Evolutionary conservation across 2,797 vertebrate species (phyloP), one percentile per base, ranked within the genome.

Genomic region (Gallinago nigripennis): DNA sequence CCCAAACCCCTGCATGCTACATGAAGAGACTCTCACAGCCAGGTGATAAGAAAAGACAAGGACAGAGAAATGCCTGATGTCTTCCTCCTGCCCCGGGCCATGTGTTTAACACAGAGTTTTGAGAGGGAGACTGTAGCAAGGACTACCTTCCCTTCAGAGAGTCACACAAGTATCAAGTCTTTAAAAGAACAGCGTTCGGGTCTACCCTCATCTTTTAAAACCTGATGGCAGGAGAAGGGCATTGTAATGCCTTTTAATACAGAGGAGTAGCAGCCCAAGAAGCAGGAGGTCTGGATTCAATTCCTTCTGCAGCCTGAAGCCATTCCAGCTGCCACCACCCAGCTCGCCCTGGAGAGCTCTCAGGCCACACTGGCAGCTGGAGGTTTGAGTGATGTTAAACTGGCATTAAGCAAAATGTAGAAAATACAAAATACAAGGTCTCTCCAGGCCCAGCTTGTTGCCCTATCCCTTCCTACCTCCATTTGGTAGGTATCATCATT

Each of bases 301-400:
- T 73, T 90, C 51, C 28, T 86, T 68, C 51, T 64, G 48, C 51
- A 90, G 39, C 8, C 51, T 80, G 71, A 93, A 93, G 51, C 25
- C 20, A 10, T 80, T 80, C 54, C 51, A 70, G 11, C 48, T 73
- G 71, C 70, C 60, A 88, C 31, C 43, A 73, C 31, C 16, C 54
- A 82, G 11, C 28, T 88, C 53, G 73, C 31, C 16, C 78, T 25
- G 37, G 15, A 76, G 33, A 25, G n/a, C 19, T 61, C 54, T 76
- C 0, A 0, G 31, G 48, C 61, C 28, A 57, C 8, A 5, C 24
- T 20, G 68, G 30, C 41, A 78, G 57, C 50, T 61, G 72, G 15
- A 25, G 21, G 51, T 88, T 76, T 73, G 46, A 76, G 27, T 18
- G 24, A 77, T 35, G 9, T 46, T 81, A 35, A 94, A 86, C 33